Base-by-base conservation (phyloP, 2,888 invertebrate genomes). In the Pardosa pseudoannulata region DNA sequence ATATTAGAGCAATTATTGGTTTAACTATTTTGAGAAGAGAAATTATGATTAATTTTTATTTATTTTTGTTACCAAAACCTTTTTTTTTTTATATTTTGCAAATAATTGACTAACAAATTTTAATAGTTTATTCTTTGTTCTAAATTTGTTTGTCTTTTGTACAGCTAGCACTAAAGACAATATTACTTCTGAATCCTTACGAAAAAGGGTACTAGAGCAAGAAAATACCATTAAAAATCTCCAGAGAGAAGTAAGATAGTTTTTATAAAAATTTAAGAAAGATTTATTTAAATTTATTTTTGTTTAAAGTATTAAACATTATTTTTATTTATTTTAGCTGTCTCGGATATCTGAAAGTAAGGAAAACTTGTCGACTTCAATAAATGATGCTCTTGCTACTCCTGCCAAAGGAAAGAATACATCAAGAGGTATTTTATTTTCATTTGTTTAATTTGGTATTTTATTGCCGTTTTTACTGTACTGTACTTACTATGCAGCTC, bases 201-300 rank as follows among this genome's bases (percentile, higher is more conserved):
- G 23, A 31, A 19, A 70, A 27, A 81, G 75, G 23, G 62, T 74
- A 62, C 23, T 46, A 27, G 64, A 75, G 23, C 74, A 75, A 46
- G 81, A 81, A 31, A 31, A 11, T 9, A 31, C 29, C 28, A 81
- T 81, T 39, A 29, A 75, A 23, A 68, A 64, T 19, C 62, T 81
- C 39, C 68, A 46, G 27, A 19, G 9, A 41, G 68, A 81, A 39
- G 79, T 80, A 73, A 19, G 46, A 16, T 19, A 11, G 6, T 46
- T 76, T 19, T 7, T 62, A 3, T 27, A 11, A 6, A 19, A 62
- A 7, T 5, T 3, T 36, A 7, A 7, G 36, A 11, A 39, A 31
- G 13, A 0, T 36, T 36, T 9, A 16, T 36, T 36, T n/a, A n/a
- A 68, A n/a, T n/a, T 23, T 68, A 19, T 36, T 16, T 9, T 27